Conservation (phyloP, 2,888 invertebrate species). For the Xanthorhoe designata region DNA sequence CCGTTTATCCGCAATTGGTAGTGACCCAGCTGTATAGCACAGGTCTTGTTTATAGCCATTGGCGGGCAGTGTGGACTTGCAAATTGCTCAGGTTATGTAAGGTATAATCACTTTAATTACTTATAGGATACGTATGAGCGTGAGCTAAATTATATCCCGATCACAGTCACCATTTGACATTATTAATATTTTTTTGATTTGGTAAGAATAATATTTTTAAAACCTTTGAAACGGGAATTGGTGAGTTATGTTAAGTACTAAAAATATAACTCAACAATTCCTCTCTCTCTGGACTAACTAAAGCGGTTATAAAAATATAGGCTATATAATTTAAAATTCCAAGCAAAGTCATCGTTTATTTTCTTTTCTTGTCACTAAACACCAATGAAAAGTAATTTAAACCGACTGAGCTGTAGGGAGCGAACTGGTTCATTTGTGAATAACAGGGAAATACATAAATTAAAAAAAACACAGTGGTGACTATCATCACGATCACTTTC, state of each 20-base stretch:
- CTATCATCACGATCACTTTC: background rate
- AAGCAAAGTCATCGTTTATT: too few relatives aligned
- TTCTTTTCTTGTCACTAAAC: too few relatives aligned
- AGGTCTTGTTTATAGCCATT: conserved; percentile 5
- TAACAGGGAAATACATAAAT: background rate
- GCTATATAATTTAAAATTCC: too few relatives aligned
- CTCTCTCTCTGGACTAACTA: too few relatives aligned
- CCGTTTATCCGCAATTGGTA: background rate
- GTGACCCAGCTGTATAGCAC: background rate
- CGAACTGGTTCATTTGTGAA: too few relatives aligned
- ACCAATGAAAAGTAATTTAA: too few relatives aligned
- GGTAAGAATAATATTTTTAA: too few relatives aligned
- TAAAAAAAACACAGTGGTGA: background rate
- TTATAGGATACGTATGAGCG: conserved; percentile 45
- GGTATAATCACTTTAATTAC: conserved; percentile 56
- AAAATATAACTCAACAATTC: too few relatives aligned
- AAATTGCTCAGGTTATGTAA: conserved; percentile 48
- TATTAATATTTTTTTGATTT: conserved; percentile 3
- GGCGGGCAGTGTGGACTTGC: conserved; percentile 10
- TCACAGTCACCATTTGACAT: conserved; percentile 26
- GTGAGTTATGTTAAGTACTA: too few relatives aligned
- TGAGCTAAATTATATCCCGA: conserved; percentile 49
- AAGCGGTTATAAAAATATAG: too few relatives aligned
- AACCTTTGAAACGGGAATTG: too few relatives aligned
- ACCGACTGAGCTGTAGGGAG: too few relatives aligned